Conservation (phyloP, 2,113 vertebrate genomes). For the Chiloscyllium plagiosum region DNA sequence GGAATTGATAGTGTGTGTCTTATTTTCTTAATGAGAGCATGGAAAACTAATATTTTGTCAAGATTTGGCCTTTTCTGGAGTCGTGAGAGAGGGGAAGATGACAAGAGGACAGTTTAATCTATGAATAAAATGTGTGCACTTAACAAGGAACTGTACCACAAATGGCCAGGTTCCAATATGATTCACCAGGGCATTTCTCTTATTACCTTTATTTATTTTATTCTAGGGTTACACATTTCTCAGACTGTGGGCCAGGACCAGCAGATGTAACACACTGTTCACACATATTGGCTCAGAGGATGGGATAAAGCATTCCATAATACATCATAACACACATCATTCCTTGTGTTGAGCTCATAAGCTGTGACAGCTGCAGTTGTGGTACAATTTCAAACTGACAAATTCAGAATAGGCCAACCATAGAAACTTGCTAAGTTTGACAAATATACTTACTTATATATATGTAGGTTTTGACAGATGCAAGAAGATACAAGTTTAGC, state of each 20-base stretch:
- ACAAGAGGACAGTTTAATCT: neutral
- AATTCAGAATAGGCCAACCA: conserved; percentile 7
- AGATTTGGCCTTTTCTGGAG: neutral
- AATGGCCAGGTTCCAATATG: neutral
- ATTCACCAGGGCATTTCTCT: neutral
- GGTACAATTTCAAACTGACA: conserved; percentile 34
- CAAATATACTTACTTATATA: neutral
- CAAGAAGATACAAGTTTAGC: conserved; percentile 30
- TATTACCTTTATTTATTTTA: conserved; percentile 28
- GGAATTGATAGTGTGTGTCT: neutral
- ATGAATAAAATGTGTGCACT: neutral
- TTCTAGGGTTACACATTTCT: conserved; percentile 32
- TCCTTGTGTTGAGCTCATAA: conserved; percentile 22
- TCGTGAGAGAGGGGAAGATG: neutral
- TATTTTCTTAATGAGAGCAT: neutral
- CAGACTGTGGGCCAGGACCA: neutral
- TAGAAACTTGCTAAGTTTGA: conserved; percentile 9
- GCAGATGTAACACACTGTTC: conserved; percentile 12
- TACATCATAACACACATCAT: conserved; percentile 35
- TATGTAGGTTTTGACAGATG: conserved; percentile 6
- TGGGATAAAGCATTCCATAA: neutral
- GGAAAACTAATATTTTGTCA: neutral
- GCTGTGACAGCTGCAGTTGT: conserved; percentile 30
- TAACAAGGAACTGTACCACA: neutral
- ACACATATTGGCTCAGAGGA: conserved; percentile 1